These are phyloP conservation scores for Ptyas mucosa DNA, from an alignment of 2,113 vertebrate species.

Conservation along the genomic window DNA sequence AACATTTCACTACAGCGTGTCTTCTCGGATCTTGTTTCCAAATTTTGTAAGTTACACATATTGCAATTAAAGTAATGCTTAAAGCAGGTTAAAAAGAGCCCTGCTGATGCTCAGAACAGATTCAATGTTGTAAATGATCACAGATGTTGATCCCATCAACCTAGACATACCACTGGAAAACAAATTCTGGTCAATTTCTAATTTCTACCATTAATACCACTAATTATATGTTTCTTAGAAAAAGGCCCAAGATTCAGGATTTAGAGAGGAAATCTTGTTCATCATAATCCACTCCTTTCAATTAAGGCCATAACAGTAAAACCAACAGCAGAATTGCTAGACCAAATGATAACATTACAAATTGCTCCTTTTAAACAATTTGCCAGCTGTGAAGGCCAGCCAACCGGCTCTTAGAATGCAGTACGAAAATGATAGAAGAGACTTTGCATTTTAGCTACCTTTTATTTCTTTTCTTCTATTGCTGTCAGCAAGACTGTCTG, in stretches of 20 bases:
- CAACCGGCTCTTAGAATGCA: constrained; percentile 56
- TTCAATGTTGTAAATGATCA: constrained; percentile 70
- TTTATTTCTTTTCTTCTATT: constrained; percentile 50
- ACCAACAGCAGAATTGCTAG: constrained; percentile 61
- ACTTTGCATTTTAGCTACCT: constrained; percentile 47
- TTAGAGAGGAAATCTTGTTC: constrained; percentile 34
- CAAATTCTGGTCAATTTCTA: constrained; percentile 60
- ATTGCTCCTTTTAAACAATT: constrained; percentile 63
- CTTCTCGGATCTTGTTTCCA: constrained; percentile 47
- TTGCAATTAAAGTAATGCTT: constrained; percentile 66
- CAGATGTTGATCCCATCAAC: constrained; percentile 73
- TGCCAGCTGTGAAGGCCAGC: constrained; percentile 72
- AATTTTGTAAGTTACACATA: constrained; percentile 42
- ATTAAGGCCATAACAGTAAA: constrained; percentile 73
- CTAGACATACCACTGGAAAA: constrained; percentile 53
- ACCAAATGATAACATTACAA: constrained; percentile 73
- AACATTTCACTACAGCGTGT: constrained; percentile 43
- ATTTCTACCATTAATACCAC: constrained; percentile 54
- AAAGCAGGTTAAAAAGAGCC: constrained; percentile 70
- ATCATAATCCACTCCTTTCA: constrained; percentile 67
- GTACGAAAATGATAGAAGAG: constrained; percentile 40
- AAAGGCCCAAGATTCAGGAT: constrained; percentile 47
- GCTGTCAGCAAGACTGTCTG: not conserved
- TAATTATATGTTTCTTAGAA: constrained; percentile 52
- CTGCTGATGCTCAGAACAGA: constrained; percentile 71